Percentiles rank a stretch among this genome's conserved stretches.
Evolutionary conservation across 2,797 vertebrate species (phyloP).

Genomic region (Tamandua tetradactyla): DNA sequence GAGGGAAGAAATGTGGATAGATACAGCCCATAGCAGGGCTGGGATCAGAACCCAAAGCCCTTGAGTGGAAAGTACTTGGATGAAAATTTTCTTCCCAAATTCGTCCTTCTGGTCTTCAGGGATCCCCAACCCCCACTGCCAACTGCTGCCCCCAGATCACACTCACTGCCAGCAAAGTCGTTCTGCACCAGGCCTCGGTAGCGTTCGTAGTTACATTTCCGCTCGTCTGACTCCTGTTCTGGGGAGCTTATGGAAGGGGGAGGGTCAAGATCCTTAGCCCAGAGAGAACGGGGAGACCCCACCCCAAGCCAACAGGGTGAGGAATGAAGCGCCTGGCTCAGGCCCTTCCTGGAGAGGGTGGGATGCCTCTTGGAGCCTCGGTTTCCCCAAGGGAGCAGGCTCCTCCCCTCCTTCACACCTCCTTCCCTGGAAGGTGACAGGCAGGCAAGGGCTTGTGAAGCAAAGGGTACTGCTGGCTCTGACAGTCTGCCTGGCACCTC

Average conservation of each 20-base stretch:
- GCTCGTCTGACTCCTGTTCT: constrained; percentile 95
- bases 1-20: neutral
- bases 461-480: neutral
- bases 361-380: neutral
- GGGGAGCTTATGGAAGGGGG: constrained; percentile 86
- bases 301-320: neutral
- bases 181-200: constrained; percentile 98
- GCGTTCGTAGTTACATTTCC: constrained; percentile 97
- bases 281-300: neutral
- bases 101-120: neutral
- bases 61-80: neutral
- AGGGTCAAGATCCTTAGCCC: neutral
- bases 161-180: constrained; percentile 97
- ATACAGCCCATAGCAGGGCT: neutral
- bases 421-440: neutral
- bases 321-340: neutral
- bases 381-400: neutral
- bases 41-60: neutral
- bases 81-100: neutral
- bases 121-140: neutral
- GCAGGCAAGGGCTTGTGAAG: neutral
- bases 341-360: fast-evolving
- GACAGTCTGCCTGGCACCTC: neutral
- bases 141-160: neutral
- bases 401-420: neutral